These are phyloP conservation scores for Drosophila leontia DNA, from an alignment of 1,140 invertebrate genomes.

Conservation along the genomic window DNA sequence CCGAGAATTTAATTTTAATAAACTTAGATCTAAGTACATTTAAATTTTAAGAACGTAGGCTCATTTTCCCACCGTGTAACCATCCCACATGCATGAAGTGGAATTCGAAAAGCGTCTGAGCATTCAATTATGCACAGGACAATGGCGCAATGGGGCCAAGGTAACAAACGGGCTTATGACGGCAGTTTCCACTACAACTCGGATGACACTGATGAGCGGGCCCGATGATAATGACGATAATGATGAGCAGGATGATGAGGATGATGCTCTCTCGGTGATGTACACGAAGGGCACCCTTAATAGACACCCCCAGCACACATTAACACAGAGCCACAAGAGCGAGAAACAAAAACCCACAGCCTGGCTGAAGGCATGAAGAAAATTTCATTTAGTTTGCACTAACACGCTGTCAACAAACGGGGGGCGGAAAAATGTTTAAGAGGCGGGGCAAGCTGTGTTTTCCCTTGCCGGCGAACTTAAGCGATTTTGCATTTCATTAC, in stretches of 20 bases:
- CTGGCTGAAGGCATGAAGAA: constrained; percentile 67
- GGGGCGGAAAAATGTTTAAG: constrained; percentile 1
- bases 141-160: constrained; percentile 57
- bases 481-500: constrained; percentile 83
- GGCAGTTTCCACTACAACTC: constrained; percentile 27
- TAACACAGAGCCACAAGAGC: constrained; percentile 42
- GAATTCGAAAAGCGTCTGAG: constrained; percentile 71
- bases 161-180: constrained; percentile 33
- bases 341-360: constrained; percentile 73
- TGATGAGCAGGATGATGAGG: constrained; percentile 32
- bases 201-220: constrained; percentile 33
- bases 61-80: neutral
- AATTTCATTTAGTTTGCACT: constrained; percentile 81
- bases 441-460: constrained; percentile 43
- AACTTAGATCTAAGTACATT: no score
- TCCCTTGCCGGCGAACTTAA: constrained; percentile 65
- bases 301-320: constrained; percentile 65
- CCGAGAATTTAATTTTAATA: neutral
- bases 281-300: constrained; percentile 69
- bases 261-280: constrained; percentile 37
- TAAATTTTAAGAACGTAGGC: neutral
- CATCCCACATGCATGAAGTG: constrained; percentile 24
- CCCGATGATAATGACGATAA: constrained; percentile 22
- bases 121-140: constrained; percentile 75
- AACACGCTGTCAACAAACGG: constrained; percentile 77